Evolutionary conservation across 2,113 vertebrate species (phyloP).

Genomic region (Carollia perspicillata): DNA sequence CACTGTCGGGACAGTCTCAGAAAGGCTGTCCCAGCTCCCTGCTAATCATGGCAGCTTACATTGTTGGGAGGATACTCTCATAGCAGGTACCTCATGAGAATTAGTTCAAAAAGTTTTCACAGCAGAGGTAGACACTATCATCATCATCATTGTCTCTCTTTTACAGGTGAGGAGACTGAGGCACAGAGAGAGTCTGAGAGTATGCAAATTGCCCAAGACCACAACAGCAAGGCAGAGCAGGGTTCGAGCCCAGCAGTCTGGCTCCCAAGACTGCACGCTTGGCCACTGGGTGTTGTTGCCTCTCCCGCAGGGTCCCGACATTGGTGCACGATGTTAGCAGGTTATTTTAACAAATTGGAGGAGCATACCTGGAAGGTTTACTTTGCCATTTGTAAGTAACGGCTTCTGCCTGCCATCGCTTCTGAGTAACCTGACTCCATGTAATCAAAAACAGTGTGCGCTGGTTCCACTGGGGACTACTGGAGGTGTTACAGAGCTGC

Average conservation of each 20-base stretch:
- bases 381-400: neutral
- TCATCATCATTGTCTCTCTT: neutral
- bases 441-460: neutral
- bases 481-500: neutral
- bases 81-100: neutral
- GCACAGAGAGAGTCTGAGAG: neutral
- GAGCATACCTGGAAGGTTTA: neutral
- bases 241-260: neutral
- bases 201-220: neutral
- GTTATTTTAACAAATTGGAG: neutral
- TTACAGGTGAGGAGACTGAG: neutral
- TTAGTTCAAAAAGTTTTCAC: neutral
- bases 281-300: accelerated
- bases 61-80: neutral
- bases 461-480: neutral
- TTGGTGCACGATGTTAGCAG: neutral
- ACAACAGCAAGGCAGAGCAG: neutral
- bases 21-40: neutral
- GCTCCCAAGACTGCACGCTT: neutral
- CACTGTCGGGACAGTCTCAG: neutral
- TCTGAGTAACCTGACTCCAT: neutral
- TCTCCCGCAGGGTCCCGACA: neutral
- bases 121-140: too few relatives aligned
- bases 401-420: neutral
- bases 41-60: neutral